Evolutionary conservation across 1,140 invertebrate genomes (phyloP).

Genomic region (Phymorhynchus buccinoides): DNA sequence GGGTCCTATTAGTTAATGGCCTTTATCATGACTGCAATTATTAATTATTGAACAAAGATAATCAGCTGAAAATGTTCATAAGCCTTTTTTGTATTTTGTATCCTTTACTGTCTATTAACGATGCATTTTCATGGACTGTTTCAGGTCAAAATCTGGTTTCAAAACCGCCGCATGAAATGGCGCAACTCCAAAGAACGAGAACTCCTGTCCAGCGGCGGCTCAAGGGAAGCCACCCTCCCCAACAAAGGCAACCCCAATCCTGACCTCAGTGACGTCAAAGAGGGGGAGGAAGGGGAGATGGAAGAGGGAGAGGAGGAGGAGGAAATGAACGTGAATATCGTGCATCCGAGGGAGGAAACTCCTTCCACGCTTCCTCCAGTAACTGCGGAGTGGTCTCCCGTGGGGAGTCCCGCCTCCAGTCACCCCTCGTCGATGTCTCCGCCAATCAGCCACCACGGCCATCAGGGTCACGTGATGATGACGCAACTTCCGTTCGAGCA

Average conservation of each 20-base stretch:
- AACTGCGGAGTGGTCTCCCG: conserved; percentile 45
- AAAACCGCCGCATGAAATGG: conserved; percentile 76
- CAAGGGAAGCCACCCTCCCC: conserved; percentile 93
- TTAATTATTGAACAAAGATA: no score
- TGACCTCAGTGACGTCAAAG: conserved; percentile 89
- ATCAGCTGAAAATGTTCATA: no score
- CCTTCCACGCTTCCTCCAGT: conserved; percentile 38
- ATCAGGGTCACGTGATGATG: conserved; percentile 18
- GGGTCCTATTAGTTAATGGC: no score
- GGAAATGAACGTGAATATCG: conserved; percentile 36
- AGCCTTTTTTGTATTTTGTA: no score
- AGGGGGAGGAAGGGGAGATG: conserved; percentile 44
- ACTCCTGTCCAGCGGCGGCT: conserved; percentile 90
- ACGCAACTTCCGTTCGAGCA: conserved; percentile 38
- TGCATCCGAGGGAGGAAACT: conserved; percentile 34
- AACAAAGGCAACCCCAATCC: conserved; percentile 98
- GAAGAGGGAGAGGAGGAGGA: conserved; percentile 45
- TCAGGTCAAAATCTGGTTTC: conserved; percentile 75
- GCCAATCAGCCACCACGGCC: conserved; percentile 39
- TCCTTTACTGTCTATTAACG: no score
- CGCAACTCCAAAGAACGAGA: conserved; percentile 97
- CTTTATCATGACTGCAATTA: no score
- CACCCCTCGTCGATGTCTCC: conserved; percentile 47
- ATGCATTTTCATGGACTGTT: conserved; percentile 27
- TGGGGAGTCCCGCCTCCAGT: conserved; percentile 48